Conservation (phyloP, 2,113 vertebrate genomes). For the Corythornis madagascariensis region DNA sequence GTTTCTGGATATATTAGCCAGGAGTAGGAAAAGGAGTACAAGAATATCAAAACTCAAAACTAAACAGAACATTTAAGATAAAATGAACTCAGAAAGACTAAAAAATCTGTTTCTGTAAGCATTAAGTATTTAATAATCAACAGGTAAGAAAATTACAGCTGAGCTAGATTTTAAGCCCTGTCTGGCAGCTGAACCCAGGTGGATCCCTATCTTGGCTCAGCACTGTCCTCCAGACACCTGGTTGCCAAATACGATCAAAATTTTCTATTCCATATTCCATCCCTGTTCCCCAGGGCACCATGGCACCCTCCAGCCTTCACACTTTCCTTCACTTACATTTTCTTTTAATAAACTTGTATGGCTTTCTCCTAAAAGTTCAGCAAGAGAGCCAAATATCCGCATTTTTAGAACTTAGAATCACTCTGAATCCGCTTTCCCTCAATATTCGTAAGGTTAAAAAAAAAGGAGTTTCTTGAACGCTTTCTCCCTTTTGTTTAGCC, state of each 20-base stretch:
- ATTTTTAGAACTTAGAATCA: background rate
- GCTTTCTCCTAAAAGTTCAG: background rate
- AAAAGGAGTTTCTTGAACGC: too few relatives aligned
- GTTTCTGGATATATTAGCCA: background rate
- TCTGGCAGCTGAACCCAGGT: rapidly evolving
- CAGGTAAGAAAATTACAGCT: background rate
- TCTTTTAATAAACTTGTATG: too few relatives aligned
- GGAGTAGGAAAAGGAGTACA: rapidly evolving
- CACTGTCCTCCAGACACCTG: rapidly evolving
- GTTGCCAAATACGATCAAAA: rapidly evolving
- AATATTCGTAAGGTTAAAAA: background rate
- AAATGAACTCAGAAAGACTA: background rate
- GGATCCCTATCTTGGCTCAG: background rate
- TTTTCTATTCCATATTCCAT: too few relatives aligned
- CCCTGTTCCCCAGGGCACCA: background rate
- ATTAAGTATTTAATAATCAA: background rate
- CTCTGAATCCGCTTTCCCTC: background rate
- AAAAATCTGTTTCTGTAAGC: background rate
- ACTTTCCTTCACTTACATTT: rapidly evolving
- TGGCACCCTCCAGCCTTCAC: background rate
- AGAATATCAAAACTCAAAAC: background rate
- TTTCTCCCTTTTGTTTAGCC: background rate
- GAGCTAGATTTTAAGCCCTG: background rate
- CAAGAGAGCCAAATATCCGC: rapidly evolving
- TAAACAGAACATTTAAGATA: background rate